These are phyloP conservation scores for Catharus minimus DNA, from an alignment of 2,113 vertebrate genomes.

Conservation along the genomic window DNA sequence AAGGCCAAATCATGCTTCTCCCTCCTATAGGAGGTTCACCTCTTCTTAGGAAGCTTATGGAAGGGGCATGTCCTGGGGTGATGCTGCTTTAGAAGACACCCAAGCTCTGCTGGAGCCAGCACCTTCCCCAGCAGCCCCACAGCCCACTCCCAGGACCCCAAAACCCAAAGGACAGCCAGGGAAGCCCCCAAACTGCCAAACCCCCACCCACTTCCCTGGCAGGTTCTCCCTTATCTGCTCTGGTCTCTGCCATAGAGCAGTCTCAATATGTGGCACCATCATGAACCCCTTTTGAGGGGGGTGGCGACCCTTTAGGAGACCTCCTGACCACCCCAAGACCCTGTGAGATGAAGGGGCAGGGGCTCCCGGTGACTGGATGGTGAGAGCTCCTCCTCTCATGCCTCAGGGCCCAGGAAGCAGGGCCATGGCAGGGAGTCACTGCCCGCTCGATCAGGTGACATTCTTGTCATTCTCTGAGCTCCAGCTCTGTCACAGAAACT, in stretches of 20 bases:
- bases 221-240: neutral
- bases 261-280: accelerated
- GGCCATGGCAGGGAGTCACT: neutral
- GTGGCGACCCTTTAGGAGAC: neutral
- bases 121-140: neutral
- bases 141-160: neutral
- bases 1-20: neutral
- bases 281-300: accelerated
- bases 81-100: neutral
- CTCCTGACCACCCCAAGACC: neutral
- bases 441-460: neutral
- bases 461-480: conserved; percentile 2
- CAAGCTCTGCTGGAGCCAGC: neutral
- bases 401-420: neutral
- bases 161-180: accelerated
- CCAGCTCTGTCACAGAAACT: neutral
- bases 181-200: neutral
- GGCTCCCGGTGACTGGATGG: neutral
- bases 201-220: neutral
- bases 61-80: neutral
- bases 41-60: neutral
- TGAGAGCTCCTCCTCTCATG: neutral
- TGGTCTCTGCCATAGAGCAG: neutral
- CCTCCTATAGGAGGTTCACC: accelerated
- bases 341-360: neutral